Conservation (phyloP, 2,113 vertebrate species). For the Myotis yumanensis region DNA sequence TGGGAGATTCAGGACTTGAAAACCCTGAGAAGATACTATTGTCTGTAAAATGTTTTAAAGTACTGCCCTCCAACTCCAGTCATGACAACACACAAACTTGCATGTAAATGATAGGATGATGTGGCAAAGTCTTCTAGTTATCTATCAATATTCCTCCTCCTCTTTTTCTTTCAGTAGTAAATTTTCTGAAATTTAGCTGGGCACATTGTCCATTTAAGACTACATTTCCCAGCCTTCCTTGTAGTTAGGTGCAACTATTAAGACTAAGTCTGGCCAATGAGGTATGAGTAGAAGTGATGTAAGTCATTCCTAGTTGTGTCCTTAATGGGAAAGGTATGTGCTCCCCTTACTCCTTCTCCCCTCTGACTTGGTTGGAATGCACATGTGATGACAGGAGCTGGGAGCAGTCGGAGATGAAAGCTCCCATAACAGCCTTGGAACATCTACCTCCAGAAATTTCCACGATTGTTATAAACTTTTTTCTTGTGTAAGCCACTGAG, state of each 20-base stretch:
- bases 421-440: background rate
- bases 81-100: background rate
- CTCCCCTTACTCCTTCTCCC: background rate
- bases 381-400: background rate
- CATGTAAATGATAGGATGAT: background rate
- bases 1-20: background rate
- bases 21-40: background rate
- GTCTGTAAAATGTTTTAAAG: background rate
- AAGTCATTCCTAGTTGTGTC: background rate
- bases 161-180: constrained; percentile 15
- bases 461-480: background rate
- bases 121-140: background rate
- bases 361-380: background rate
- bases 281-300: background rate
- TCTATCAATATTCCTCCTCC: background rate
- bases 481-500: background rate
- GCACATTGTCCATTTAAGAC: background rate
- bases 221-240: constrained; percentile 11
- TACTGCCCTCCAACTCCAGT: background rate
- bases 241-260: background rate
- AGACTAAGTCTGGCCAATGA: background rate
- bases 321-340: background rate
- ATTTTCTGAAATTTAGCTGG: background rate
- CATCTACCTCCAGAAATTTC: constrained; percentile 1
- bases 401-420: background rate